Evolutionary conservation across 2,797 vertebrate species (phyloP).

Genomic region (Oophaga sylvatica): DNA sequence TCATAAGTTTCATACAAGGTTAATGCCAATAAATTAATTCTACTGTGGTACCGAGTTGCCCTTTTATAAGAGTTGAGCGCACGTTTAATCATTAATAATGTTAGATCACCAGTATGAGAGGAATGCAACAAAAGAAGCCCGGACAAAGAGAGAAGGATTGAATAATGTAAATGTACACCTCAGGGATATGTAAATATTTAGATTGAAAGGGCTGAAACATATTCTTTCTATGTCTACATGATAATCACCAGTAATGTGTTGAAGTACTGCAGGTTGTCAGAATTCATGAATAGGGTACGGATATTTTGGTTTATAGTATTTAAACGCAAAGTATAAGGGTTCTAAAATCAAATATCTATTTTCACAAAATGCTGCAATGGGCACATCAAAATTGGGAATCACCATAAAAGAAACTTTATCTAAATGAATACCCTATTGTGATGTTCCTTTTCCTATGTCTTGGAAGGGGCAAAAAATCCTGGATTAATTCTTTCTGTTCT

Average conservation of each 20-base stretch:
- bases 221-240: constrained; percentile 17
- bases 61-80: constrained; percentile 2
- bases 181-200: constrained; percentile 4
- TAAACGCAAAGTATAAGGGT: neutral
- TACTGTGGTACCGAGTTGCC: neutral
- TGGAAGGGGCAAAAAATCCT: no score
- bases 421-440: neutral
- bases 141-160: neutral
- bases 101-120: constrained; percentile 15
- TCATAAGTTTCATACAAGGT: neutral
- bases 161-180: constrained; percentile 5
- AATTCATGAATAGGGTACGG: neutral
- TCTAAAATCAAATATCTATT: neutral
- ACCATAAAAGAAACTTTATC: neutral
- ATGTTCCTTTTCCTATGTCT: no score
- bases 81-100: constrained; percentile 9
- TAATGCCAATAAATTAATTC: constrained; percentile 9
- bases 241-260: constrained; percentile 11
- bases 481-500: no score
- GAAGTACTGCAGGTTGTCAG: neutral
- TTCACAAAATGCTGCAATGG: neutral
- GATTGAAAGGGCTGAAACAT: neutral
- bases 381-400: neutral
- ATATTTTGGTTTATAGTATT: neutral
- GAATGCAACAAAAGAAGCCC: constrained; percentile 8